Conservation (phyloP, 2,888 invertebrate genomes). For the Pyralis farinalis region DNA sequence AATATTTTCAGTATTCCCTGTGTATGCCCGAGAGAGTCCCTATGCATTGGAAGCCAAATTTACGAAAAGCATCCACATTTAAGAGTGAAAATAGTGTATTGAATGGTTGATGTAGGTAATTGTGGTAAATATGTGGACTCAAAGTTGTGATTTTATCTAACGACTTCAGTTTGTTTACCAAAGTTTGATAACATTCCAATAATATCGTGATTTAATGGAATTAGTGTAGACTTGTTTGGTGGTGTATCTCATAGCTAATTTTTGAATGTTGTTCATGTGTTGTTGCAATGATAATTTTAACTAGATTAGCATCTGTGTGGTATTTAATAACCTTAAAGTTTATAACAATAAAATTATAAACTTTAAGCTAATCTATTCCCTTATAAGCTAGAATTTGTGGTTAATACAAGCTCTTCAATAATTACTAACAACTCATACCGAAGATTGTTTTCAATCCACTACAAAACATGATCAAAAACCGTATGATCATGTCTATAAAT, state of each 20-base stretch:
- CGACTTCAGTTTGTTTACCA: constrained; percentile 35
- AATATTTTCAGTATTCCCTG: constrained; percentile 77
- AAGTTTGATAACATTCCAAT: constrained; percentile 35
- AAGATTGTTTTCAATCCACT: constrained; percentile 2
- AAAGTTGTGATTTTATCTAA: constrained; percentile 39
- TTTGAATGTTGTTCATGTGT: constrained; percentile 75
- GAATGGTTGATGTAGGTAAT: constrained; percentile 78
- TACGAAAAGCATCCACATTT: constrained; percentile 79
- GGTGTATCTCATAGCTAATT: constrained; percentile 72
- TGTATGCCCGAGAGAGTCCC: constrained; percentile 80
- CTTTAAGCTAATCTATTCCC: constrained; percentile 30
- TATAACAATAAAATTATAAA: constrained; percentile 41
- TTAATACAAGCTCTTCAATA: constrained; percentile 1
- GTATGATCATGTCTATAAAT: constrained; percentile 19
- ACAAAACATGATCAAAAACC: constrained; percentile 11
- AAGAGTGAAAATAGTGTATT: constrained; percentile 81
- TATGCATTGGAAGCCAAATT: constrained; percentile 80
- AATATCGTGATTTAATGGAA: constrained; percentile 44
- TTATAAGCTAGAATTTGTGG: constrained; percentile 15
- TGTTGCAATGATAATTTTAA: constrained; percentile 65
- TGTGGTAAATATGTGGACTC: constrained; percentile 56
- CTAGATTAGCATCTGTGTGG: constrained; percentile 73
- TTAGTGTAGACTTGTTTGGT: constrained; percentile 73
- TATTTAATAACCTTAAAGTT: constrained; percentile 51
- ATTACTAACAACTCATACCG: constrained; percentile 3